Conservation (phyloP, 2,888 invertebrate species). For the Microdon myrmicae region DNA sequence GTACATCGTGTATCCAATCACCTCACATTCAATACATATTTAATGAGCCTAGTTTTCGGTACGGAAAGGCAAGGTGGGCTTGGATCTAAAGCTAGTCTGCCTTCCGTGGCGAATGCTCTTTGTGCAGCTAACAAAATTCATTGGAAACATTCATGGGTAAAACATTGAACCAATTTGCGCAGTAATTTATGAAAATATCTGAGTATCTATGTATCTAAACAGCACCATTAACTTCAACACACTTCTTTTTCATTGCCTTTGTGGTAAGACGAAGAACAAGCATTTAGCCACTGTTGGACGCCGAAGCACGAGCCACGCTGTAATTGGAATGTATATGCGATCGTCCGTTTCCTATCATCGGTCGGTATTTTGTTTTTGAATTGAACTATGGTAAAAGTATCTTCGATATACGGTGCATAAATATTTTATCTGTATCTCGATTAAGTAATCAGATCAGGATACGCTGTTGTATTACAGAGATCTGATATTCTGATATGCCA, state of each 20-base stretch:
- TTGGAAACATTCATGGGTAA: conserved; percentile 47
- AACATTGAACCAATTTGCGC: conserved; percentile 49
- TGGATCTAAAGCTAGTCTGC: too few species aligned
- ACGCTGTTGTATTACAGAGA: conserved; percentile 12
- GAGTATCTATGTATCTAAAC: conserved; percentile 43
- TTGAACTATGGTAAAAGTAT: conserved; percentile 32
- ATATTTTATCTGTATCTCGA: conserved; percentile 41
- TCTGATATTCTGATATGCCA: conserved; percentile 42
- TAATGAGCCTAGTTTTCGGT: conserved; percentile 48
- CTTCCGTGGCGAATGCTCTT: too few species aligned
- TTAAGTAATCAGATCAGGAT: conserved; percentile 49
- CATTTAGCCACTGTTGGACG: conserved; percentile 5
- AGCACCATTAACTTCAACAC: conserved; percentile 43
- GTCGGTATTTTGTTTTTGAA: conserved; percentile 16
- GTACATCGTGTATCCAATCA: conserved; percentile 13
- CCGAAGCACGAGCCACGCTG: conserved; percentile 39
- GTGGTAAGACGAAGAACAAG: too few species aligned
- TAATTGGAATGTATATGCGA: conserved; percentile 33
- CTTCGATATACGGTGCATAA: conserved; percentile 39
- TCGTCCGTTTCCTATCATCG: too few species aligned
- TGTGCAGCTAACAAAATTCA: conserved; percentile 40
- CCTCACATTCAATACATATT: conserved; percentile 29
- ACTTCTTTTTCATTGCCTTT: conserved; percentile 34
- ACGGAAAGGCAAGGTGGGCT: conserved; percentile 24
- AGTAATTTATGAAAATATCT: conserved; percentile 49